A percentile compares a stretch with the other conserved stretches of the same genome.
Conservation (phyloP, 1,140 invertebrate genomes). For the Acromyrmex charruanus region DNA sequence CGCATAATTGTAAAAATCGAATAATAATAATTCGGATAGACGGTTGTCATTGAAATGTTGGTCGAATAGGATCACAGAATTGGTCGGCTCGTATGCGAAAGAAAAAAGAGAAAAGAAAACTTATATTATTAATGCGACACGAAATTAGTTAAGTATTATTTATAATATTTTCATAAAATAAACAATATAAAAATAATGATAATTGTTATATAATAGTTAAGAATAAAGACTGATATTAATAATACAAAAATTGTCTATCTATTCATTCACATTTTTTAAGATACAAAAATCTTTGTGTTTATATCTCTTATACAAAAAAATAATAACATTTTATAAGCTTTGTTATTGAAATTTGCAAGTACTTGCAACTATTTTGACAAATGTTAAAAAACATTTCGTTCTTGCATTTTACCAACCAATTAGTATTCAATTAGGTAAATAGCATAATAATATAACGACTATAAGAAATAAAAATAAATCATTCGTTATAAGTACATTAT, state of each 20-base stretch:
- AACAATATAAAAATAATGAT: not conserved
- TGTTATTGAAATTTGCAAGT: not conserved
- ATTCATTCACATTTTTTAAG: not conserved
- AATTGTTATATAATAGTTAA: conserved; percentile 1
- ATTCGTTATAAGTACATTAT: conserved; percentile 63
- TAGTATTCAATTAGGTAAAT: conserved; percentile 21
- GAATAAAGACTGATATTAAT: too few relatives aligned
- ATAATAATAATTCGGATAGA: conserved; percentile 42
- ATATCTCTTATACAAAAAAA: conserved; percentile 17
- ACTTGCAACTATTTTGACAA: not conserved
- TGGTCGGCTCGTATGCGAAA: conserved; percentile 18
- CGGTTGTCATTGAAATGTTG: conserved; percentile 15
- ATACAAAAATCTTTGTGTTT: conserved; percentile 6
- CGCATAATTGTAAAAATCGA: not conserved
- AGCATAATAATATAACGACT: not conserved
- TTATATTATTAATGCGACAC: conserved; percentile 5
- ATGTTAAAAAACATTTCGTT: not conserved
- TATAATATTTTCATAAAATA: not conserved
- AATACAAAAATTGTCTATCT: not conserved
- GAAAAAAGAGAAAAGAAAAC: conserved; percentile 18
- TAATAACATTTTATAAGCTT: not conserved
- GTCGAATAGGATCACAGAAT: conserved; percentile 56
- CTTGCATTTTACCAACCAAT: not conserved
- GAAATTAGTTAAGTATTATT: conserved; percentile 13
- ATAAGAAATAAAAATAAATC: conserved; percentile 10